phyloP scores from a whole-genome alignment of 1,140 invertebrate genomes.

The Drosophila parvula region DNA sequence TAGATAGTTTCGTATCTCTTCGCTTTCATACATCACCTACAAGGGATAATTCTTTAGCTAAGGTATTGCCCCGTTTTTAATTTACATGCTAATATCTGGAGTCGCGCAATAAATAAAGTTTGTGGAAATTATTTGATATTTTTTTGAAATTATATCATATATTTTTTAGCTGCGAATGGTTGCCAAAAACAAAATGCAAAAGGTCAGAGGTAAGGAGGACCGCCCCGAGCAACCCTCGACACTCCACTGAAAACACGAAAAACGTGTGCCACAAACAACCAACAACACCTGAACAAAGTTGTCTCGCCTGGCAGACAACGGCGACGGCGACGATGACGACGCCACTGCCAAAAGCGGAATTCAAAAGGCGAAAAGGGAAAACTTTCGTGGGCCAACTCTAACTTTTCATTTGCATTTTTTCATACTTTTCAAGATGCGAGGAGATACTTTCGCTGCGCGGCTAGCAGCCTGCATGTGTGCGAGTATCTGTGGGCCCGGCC shows the following conservation, averaged over 20 bases:
- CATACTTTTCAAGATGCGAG: constrained; percentile 44
- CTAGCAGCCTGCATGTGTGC: constrained; percentile 16
- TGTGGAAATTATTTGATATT: constrained; percentile 26
- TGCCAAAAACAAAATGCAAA: constrained; percentile 54
- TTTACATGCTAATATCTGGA: background rate
- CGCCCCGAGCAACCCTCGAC: constrained; percentile 35
- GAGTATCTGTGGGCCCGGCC: constrained; percentile 11
- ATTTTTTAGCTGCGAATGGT: constrained; percentile 30
- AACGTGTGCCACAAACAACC: constrained; percentile 60
- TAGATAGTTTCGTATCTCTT: too few relatives aligned
- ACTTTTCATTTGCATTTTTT: constrained; percentile 61
- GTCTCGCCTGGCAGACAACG: constrained; percentile 50
- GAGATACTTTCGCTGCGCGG: constrained; percentile 29
- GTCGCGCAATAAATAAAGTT: background rate
- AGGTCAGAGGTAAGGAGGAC: constrained; percentile 71
- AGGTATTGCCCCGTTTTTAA: too few relatives aligned
- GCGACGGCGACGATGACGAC: constrained; percentile 38
- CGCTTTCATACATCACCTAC: too few relatives aligned
- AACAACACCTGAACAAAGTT: constrained; percentile 72
- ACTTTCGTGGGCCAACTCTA: constrained; percentile 31
- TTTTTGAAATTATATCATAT: constrained; percentile 49
- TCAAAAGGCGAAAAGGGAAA: constrained; percentile 24
- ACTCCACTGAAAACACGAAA: constrained; percentile 49
- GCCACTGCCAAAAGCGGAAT: constrained; percentile 39
- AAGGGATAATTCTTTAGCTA: too few relatives aligned